These are phyloP conservation scores for Musca domestica DNA, from an alignment of 1,140 invertebrate genomes.

Conservation along the genomic window DNA sequence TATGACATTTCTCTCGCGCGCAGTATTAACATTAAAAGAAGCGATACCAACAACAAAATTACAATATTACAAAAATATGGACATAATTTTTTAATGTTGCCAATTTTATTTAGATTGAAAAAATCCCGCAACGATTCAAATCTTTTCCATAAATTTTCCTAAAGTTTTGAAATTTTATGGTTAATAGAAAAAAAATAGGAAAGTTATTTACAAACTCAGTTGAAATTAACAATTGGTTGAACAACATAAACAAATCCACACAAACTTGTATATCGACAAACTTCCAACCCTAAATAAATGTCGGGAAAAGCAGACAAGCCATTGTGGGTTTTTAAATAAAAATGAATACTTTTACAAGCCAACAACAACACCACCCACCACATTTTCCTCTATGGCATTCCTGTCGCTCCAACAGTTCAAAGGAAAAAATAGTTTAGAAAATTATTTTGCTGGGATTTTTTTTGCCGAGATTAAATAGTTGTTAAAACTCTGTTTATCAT, in stretches of 20 bases:
- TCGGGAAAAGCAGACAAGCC: not conserved
- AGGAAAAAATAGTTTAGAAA: slow-evolving; percentile 9
- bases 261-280: not conserved
- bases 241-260: too few species aligned
- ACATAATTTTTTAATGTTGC: not conserved
- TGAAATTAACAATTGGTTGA: too few species aligned
- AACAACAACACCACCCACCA: not conserved
- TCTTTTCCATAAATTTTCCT: not conserved
- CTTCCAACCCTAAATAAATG: not conserved
- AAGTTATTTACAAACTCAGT: too few species aligned
- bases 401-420: not conserved
- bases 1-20: not conserved
- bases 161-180: too few species aligned
- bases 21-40: not conserved
- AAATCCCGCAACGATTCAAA: not conserved
- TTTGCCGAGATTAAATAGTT: not conserved
- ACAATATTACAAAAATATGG: not conserved
- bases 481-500: too few species aligned
- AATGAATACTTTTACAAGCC: too few species aligned
- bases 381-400: not conserved
- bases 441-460: not conserved
- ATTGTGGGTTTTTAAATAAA: not conserved
- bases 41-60: not conserved
- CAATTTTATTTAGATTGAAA: not conserved
- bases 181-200: too few species aligned